Percentiles rank a stretch among this genome's conserved stretches.
phyloP scores from a whole-genome alignment of 2,888 invertebrate species.

The Sycophila texana region DNA sequence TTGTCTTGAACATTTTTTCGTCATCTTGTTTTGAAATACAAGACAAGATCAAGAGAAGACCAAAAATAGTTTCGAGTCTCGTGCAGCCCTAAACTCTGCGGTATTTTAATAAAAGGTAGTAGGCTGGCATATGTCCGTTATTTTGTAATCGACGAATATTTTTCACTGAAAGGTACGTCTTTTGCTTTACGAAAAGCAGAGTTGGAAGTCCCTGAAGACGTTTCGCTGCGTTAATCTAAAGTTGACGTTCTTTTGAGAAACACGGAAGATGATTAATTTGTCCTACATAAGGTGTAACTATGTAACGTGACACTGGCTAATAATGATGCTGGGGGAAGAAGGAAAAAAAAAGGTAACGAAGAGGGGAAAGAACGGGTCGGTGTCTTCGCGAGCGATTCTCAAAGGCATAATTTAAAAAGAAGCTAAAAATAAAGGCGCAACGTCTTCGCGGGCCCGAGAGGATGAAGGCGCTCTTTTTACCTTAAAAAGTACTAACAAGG shows the following conservation, averaged over 20 bases:
- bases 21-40: too few species aligned
- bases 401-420: conserved; percentile 30
- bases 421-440: conserved; percentile 32
- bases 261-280: conserved; percentile 44
- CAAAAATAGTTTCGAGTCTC: too few species aligned
- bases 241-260: background rate
- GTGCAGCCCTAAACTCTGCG: too few species aligned
- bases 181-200: background rate
- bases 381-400: background rate
- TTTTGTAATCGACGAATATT: too few species aligned
- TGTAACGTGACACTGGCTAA: conserved; percentile 15
- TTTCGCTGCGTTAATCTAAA: conserved; percentile 5
- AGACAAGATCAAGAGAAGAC: too few species aligned
- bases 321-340: conserved; percentile 20
- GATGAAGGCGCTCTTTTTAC: background rate
- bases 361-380: background rate
- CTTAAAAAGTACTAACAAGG: conserved; percentile 10
- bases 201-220: background rate
- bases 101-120: too few species aligned
- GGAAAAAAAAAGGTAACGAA: background rate
- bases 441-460: background rate
- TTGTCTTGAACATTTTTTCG: too few species aligned
- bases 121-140: too few species aligned
- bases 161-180: too few species aligned
- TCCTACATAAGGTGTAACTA: conserved; percentile 3